Evolutionary conservation across 2,888 invertebrate species (phyloP).

Genomic region (Coelinius sp.): DNA sequence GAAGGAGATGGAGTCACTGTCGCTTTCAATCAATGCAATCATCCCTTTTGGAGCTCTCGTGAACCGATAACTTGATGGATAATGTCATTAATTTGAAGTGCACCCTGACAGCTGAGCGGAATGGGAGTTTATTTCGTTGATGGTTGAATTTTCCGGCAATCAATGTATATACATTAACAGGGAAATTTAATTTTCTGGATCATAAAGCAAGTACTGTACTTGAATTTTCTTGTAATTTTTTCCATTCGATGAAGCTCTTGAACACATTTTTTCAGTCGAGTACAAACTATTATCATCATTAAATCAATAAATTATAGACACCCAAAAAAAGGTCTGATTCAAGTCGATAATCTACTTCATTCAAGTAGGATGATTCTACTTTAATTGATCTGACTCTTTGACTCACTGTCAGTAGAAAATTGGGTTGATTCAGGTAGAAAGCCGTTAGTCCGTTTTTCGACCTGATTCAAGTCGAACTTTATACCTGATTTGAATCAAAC

Average conservation of each 20-base stretch:
- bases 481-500: no score
- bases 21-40: constrained; percentile 21
- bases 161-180: constrained; percentile 9
- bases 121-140: not conserved
- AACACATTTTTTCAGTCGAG: no score
- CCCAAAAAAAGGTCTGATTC: no score
- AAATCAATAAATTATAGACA: no score
- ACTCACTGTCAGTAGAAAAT: no score
- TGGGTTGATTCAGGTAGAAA: no score
- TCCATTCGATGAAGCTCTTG: not conserved
- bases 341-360: no score
- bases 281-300: no score
- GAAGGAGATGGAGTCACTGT: constrained; percentile 15
- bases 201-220: not conserved
- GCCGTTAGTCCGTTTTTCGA: no score
- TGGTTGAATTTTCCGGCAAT: constrained; percentile 1
- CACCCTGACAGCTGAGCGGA: not conserved
- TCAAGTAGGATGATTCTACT: no score
- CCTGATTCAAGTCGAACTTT: no score
- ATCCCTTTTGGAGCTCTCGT: constrained; percentile 1
- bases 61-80: constrained; percentile 26
- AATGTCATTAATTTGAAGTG: constrained; percentile 28
- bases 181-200: constrained; percentile 5
- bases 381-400: no score
- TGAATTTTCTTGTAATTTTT: not conserved